These are phyloP conservation scores for Grammomys surdaster DNA, from an alignment of 2,113 vertebrate genomes.

Conservation along the genomic window DNA sequence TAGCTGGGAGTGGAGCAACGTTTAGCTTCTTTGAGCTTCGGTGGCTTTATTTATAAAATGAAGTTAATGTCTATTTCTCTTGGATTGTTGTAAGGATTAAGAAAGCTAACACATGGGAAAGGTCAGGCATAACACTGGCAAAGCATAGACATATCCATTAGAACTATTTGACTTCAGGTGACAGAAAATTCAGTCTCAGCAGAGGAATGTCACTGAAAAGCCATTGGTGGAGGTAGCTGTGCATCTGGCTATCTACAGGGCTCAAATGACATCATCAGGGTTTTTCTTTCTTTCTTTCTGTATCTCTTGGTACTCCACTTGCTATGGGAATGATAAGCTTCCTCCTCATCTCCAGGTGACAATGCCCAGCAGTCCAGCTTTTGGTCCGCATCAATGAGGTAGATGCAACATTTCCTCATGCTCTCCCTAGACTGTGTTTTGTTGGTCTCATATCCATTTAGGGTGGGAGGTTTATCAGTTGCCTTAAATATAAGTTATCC, in stretches of 20 bases:
- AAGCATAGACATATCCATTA: background rate
- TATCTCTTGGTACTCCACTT: background rate
- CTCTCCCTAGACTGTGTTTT: background rate
- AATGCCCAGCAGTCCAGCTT: background rate
- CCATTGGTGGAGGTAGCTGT: background rate
- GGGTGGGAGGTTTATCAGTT: background rate
- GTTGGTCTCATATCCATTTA: background rate
- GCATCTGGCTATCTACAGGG: background rate
- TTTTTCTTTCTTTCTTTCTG: background rate
- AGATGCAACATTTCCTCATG: background rate
- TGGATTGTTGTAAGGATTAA: background rate
- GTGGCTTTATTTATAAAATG: background rate
- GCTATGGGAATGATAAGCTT: background rate
- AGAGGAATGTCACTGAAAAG: slow-evolving; percentile 13
- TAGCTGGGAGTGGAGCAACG: background rate
- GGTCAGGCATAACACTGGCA: background rate
- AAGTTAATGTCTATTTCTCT: background rate
- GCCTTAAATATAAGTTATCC: background rate
- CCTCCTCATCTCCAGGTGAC: background rate
- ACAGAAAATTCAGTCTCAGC: background rate
- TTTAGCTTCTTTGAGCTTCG: background rate
- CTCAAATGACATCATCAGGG: background rate
- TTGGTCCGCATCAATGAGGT: background rate
- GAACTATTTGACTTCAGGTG: background rate
- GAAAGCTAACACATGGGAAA: background rate